Evolutionary conservation across 2,888 invertebrate species (phyloP), one percentile per base, ranked within the genome.

Genomic region (Branchellion lobata): DNA sequence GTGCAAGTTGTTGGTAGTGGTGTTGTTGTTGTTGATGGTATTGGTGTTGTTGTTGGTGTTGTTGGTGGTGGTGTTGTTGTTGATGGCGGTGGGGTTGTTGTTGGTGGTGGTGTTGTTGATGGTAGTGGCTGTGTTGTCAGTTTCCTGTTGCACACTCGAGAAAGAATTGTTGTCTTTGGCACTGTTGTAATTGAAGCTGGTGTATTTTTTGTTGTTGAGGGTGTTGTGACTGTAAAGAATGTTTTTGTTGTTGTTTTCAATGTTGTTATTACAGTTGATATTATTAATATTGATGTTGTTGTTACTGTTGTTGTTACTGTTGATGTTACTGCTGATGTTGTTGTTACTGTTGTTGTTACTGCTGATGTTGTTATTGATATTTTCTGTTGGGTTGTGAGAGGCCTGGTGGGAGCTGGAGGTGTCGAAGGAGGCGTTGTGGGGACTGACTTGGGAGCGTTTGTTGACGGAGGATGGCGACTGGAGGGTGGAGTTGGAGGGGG

Each of bases 401-500:
- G 53, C 0, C 14, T n/a, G 53, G 14, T 27, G n/a, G 18, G 14
- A 18, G 21, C 29, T 27, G 53, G 24, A 21, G 51, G 21, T 5
- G n/a, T 53, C 27, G 40, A 51, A 31, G n/a, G 14, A n/a, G 36
- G 33, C 5, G 24, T 53, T 27, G 33, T 69, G 14, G 33, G 40
- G 24, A 36, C 72, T 47, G 8, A 36, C 27, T 14, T 72, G 47
- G 0, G 72, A 34, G 11, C 29, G 14, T 27, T 75, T 51, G 29
- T 14, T 75, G n/a, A 27, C 27, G 40, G 53, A 47, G 0, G 51
- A 36, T 21, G 75, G 75, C 1, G 75, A 75, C 53, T 75, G 75
- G 3, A 75, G 75, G 5, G 40, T 75, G 27, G 75, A 75, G 51
- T 75, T 75, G 14, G 53, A 51, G 0, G 75, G 75, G 1, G 75